Evolutionary conservation across 2,113 vertebrate species (phyloP).

Genomic region (Callopanchax toddi): DNA sequence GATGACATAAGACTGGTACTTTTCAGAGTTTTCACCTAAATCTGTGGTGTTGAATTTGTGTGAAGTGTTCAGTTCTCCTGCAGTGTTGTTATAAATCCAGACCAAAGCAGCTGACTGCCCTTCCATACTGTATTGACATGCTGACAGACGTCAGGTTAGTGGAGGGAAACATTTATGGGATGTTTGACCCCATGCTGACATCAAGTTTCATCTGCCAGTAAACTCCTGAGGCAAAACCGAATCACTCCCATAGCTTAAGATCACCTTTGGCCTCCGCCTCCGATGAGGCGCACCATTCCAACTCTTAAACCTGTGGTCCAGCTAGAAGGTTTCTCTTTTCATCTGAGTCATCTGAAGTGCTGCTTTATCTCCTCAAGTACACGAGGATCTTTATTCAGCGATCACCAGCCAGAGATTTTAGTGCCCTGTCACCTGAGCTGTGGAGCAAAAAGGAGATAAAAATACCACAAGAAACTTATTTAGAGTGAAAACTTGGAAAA

Average conservation of each 20-base stretch:
- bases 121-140: constrained; percentile 81
- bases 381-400: constrained; percentile 74
- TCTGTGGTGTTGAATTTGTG: constrained; percentile 74
- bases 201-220: constrained; percentile 45
- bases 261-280: constrained; percentile 36
- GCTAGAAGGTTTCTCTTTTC: constrained; percentile 49
- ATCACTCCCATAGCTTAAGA: constrained; percentile 57
- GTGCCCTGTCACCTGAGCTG: constrained; percentile 76
- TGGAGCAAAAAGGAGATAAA: constrained; percentile 33
- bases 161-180: constrained; percentile 31
- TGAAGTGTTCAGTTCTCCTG: constrained; percentile 77
- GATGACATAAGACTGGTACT: constrained; percentile 86
- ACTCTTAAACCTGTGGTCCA: constrained; percentile 27
- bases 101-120: constrained; percentile 65
- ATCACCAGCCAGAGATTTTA: constrained; percentile 44
- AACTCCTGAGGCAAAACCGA: constrained; percentile 28
- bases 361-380: constrained; percentile 56
- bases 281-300: constrained; percentile 55
- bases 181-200: constrained; percentile 44
- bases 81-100: constrained; percentile 79
- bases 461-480: constrained; percentile 35
- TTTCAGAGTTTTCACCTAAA: constrained; percentile 73
- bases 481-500: constrained; percentile 2
- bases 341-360: constrained; percentile 60
- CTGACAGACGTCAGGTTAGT: constrained; percentile 52